Percentiles rank a stretch among this genome's conserved stretches.
Conservation (phyloP, 2,888 invertebrate species). For the Amphipyra berbera region DNA sequence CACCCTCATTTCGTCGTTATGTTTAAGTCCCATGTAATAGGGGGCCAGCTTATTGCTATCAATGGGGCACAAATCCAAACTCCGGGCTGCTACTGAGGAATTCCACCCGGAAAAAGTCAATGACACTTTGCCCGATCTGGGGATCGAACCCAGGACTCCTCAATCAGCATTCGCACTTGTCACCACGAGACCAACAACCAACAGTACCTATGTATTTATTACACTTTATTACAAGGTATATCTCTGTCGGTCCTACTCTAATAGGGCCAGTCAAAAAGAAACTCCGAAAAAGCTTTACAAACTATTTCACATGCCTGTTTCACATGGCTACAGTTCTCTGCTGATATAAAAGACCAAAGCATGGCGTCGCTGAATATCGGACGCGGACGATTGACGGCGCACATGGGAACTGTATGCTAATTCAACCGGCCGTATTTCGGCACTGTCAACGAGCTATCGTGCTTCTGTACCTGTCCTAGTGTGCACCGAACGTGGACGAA, state of each 20-base stretch:
- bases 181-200: too few relatives aligned
- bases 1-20: too few relatives aligned
- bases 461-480: constrained; percentile 51
- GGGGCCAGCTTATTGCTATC: too few relatives aligned
- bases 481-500: constrained; percentile 52
- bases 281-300: background rate
- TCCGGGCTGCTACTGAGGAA: too few relatives aligned
- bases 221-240: too few relatives aligned
- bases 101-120: too few relatives aligned
- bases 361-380: constrained; percentile 58
- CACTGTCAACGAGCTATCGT: constrained; percentile 68
- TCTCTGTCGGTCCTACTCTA: background rate
- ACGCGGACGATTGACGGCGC: constrained; percentile 73
- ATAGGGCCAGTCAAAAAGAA: background rate
- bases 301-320: background rate
- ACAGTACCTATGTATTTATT: constrained; percentile 37
- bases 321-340: constrained; percentile 46
- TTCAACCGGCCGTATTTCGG: constrained; percentile 71
- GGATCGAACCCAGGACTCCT: too few relatives aligned
- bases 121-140: too few relatives aligned
- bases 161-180: too few relatives aligned
- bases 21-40: too few relatives aligned
- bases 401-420: constrained; percentile 82
- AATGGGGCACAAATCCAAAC: too few relatives aligned
- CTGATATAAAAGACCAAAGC: constrained; percentile 66